Percentiles rank a stretch among this genome's conserved stretches.
phyloP scores from a whole-genome alignment of 2,113 vertebrate genomes.

The Cheilinus undulatus region DNA sequence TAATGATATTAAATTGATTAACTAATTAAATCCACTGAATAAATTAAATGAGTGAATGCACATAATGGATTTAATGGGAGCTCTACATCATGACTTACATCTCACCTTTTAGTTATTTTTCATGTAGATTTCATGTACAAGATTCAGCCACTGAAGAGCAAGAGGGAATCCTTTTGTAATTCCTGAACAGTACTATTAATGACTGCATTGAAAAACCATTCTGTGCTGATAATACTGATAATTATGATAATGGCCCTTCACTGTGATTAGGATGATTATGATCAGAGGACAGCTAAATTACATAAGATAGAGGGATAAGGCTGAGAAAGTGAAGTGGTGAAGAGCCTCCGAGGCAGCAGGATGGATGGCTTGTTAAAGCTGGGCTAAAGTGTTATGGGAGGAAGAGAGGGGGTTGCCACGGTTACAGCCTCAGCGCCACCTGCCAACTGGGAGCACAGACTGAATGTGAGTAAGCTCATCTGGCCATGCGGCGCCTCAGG shows the following conservation, averaged over 20 bases:
- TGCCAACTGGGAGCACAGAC: constrained; percentile 66
- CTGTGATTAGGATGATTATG: constrained; percentile 38
- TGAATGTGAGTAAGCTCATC: constrained; percentile 73
- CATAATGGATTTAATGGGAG: neutral
- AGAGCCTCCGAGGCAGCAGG: constrained; percentile 47
- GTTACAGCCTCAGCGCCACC: constrained; percentile 74
- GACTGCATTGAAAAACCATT: constrained; percentile 15
- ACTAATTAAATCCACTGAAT: neutral
- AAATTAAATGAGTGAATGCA: neutral
- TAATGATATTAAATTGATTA: neutral
- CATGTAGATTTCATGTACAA: constrained; percentile 1
- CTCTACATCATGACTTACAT: neutral
- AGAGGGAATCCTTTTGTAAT: neutral
- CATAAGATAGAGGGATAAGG: constrained; percentile 7
- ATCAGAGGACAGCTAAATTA: constrained; percentile 23
- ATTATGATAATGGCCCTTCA: constrained; percentile 55
- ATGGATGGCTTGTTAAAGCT: constrained; percentile 51
- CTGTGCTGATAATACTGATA: constrained; percentile 26
- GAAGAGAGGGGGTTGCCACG: constrained; percentile 66
- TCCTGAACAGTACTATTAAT: constrained; percentile 19
- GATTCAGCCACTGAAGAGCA: neutral
- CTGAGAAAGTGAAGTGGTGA: constrained; percentile 44
- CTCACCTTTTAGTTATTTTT: neutral
- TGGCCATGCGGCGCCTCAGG: constrained; percentile 51
- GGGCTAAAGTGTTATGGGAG: constrained; percentile 66